Conservation (phyloP, 2,888 invertebrate species). For the Stomorhina lunata region DNA sequence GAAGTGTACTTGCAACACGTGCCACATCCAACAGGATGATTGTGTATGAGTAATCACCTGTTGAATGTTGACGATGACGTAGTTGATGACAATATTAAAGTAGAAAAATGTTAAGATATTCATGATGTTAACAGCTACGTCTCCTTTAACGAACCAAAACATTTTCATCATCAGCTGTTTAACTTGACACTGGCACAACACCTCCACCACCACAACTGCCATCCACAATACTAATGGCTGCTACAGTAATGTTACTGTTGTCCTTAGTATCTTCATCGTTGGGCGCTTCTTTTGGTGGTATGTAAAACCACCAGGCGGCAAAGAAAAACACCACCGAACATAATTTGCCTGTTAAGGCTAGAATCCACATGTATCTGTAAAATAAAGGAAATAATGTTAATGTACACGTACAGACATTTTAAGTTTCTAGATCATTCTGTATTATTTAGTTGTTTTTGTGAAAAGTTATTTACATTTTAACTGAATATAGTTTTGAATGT, state of each 20-base stretch:
- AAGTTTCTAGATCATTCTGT: not conserved
- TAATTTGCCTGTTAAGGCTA: constrained; percentile 86
- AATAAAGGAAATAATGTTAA: not conserved
- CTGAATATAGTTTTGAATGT: too few relatives aligned
- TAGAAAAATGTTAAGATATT: not conserved
- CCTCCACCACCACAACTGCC: constrained; percentile 10
- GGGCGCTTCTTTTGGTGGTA: constrained; percentile 81
- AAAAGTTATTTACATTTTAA: too few relatives aligned
- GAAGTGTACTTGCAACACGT: constrained; percentile 29
- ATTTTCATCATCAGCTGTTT: constrained; percentile 20
- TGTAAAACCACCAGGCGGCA: constrained; percentile 88
- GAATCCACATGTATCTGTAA: constrained; percentile 85
- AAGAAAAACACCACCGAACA: constrained; percentile 87
- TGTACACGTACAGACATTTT: not conserved
- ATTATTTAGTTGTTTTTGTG: constrained; percentile 3
- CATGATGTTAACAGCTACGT: constrained; percentile 10
- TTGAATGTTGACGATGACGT: constrained; percentile 25
- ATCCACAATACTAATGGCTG: constrained; percentile 39
- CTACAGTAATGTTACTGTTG: constrained; percentile 34
- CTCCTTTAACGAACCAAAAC: not conserved
- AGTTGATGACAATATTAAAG: not conserved
- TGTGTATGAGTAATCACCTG: constrained; percentile 31
- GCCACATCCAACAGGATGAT: not conserved
- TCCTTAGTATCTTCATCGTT: constrained; percentile 58
- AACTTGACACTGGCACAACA: constrained; percentile 35